Percentiles rank a stretch among this genome's conserved stretches.
Conservation (phyloP, 2,113 vertebrate genomes). For the Paradoxurus hermaphroditus region DNA sequence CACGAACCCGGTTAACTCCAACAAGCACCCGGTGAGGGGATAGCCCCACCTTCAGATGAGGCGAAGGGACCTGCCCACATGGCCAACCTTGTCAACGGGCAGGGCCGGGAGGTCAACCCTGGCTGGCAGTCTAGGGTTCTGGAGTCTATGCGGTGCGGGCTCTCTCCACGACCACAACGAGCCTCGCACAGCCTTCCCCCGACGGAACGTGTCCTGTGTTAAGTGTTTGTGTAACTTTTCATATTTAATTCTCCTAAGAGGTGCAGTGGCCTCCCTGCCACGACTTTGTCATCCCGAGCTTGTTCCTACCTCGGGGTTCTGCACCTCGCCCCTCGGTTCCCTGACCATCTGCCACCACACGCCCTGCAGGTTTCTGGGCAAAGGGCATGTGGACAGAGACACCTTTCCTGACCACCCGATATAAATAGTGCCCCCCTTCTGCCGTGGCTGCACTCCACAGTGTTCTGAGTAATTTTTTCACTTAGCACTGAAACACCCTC, state of each 20-base stretch:
- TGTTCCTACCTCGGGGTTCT: not conserved
- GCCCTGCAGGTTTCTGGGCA: not conserved
- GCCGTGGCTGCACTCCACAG: not conserved
- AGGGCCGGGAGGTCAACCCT: not conserved
- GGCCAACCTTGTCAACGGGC: not conserved
- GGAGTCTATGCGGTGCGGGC: not conserved
- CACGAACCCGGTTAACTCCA: fast-evolving
- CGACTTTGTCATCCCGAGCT: not conserved
- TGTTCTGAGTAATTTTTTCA: no score
- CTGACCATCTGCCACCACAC: not conserved
- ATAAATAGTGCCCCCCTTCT: fast-evolving
- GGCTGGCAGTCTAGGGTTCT: not conserved
- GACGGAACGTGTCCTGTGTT: fast-evolving
- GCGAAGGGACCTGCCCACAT: not conserved
- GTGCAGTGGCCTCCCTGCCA: fast-evolving
- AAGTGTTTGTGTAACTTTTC: no score
- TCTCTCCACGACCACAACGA: not conserved
- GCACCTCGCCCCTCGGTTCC: fast-evolving
- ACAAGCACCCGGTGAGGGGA: no score
- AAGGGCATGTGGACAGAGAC: not conserved
- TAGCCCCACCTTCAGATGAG: not conserved
- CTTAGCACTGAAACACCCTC: not conserved
- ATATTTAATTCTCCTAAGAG: not conserved
- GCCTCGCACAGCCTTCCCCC: fast-evolving
- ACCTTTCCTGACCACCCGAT: not conserved